Conservation (phyloP, 2,888 invertebrate species). For the Galerucella calmariensis region DNA sequence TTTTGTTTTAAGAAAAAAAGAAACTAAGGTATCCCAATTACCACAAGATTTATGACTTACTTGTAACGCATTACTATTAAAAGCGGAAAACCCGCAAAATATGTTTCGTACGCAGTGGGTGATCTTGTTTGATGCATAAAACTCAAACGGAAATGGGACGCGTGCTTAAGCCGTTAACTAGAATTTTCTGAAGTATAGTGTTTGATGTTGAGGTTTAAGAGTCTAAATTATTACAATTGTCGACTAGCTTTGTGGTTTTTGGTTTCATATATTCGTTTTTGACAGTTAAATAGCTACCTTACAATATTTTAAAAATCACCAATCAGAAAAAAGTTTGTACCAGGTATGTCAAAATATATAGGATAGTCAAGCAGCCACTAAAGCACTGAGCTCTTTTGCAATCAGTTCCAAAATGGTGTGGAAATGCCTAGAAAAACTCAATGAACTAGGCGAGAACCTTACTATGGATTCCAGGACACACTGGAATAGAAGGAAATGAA, state of each 20-base stretch:
- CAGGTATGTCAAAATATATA: no score
- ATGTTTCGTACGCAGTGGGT: slow-evolving; percentile 21
- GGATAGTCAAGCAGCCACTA: no score
- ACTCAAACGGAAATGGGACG: slow-evolving; percentile 26
- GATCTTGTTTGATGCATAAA: slow-evolving; percentile 23
- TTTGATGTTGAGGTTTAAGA: neutral
- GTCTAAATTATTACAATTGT: neutral
- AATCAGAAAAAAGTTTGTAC: no score
- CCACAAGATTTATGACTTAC: slow-evolving; percentile 3
- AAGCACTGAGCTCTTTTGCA: no score
- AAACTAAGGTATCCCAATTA: neutral
- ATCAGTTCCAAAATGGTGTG: no score
- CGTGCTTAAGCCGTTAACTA: slow-evolving; percentile 5
- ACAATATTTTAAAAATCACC: no score
- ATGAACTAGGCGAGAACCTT: no score
- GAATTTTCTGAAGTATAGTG: neutral
- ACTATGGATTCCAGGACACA: no score
- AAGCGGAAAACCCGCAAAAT: slow-evolving; percentile 13
- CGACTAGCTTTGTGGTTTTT: neutral
- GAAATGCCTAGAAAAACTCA: no score
- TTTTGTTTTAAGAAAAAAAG: neutral
- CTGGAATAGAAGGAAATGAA: no score
- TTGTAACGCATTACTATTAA: slow-evolving; percentile 10
- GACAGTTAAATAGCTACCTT: no score
- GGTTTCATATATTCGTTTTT: no score